These are phyloP conservation scores for Linyphia triangularis DNA, from an alignment of 2,888 invertebrate genomes.

Conservation along the genomic window DNA sequence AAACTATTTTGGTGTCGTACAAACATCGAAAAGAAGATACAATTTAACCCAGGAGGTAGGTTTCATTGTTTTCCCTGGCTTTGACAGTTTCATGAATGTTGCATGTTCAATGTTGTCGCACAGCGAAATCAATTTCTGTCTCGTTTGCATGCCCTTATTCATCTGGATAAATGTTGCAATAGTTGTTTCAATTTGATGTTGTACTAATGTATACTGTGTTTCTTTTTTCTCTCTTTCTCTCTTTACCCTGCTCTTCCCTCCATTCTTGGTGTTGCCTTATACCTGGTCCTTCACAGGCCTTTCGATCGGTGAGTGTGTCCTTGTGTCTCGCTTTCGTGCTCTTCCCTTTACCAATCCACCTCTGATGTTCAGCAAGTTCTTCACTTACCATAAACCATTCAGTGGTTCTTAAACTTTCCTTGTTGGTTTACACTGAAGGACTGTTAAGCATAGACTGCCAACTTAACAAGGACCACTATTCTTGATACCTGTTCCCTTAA, in stretches of 20 bases:
- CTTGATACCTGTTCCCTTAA: too few relatives aligned
- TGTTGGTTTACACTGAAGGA: too few relatives aligned
- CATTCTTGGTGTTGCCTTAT: constrained; percentile 75
- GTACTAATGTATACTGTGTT: constrained; percentile 74
- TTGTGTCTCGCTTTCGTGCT: constrained; percentile 66
- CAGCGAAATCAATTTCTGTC: constrained; percentile 11
- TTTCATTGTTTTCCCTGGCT: constrained; percentile 68
- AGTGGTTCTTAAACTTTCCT: too few relatives aligned
- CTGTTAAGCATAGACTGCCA: too few relatives aligned
- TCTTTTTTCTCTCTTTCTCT: constrained; percentile 71
- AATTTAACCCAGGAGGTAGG: constrained; percentile 55
- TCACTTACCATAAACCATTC: too few relatives aligned
- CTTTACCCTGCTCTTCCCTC: constrained; percentile 75
- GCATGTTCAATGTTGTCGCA: constrained; percentile 53
- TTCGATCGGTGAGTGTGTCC: constrained; percentile 80
- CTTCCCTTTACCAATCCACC: constrained; percentile 43
- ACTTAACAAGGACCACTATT: too few relatives aligned
- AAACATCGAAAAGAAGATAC: background rate
- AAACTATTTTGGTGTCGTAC: background rate
- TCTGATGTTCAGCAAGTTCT: constrained; percentile 3
- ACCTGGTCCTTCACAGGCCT: constrained; percentile 78
- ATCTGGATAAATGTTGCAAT: constrained; percentile 55
- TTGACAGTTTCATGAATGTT: constrained; percentile 19
- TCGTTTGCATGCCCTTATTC: constrained; percentile 42
- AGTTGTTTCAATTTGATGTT: constrained; percentile 54